These are phyloP conservation scores for Petrosia ficiformis DNA, from an alignment of 37 sponge, comb jelly and placozoan species.

Conservation along the genomic window DNA sequence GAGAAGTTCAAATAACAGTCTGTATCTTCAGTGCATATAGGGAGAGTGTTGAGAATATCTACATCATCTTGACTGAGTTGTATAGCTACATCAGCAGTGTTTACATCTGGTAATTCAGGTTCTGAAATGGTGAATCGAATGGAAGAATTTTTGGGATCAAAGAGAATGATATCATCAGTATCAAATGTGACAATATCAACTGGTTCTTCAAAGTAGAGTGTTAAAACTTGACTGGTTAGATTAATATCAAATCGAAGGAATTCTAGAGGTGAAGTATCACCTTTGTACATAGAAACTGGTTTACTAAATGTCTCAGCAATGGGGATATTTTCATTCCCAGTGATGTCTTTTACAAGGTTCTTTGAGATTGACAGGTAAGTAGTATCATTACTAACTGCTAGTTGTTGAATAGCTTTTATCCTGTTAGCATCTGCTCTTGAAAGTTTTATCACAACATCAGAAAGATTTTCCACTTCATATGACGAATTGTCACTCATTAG, in stretches of 20 bases:
- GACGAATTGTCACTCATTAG: constrained; percentile 5
- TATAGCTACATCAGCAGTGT: constrained; percentile 47
- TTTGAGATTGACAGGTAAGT: constrained; percentile 58
- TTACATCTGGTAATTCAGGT: constrained; percentile 14
- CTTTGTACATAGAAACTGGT: constrained; percentile 38
- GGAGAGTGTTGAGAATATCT: constrained; percentile 65
- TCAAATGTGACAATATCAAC: constrained; percentile 63
- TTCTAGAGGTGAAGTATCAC: constrained; percentile 51
- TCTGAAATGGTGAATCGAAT: constrained; percentile 28
- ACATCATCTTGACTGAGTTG: constrained; percentile 58
- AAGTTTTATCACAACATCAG: constrained; percentile 40
- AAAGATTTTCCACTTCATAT: constrained; percentile 15
- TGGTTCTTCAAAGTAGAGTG: constrained; percentile 81
- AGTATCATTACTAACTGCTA: constrained; percentile 60
- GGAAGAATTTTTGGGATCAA: constrained; percentile 29
- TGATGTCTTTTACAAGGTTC: constrained; percentile 55
- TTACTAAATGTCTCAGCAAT: constrained; percentile 20
- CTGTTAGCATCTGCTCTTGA: constrained; percentile 44
- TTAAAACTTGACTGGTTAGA: constrained; percentile 60
- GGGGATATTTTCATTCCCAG: constrained; percentile 25
- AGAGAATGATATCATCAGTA: constrained; percentile 57
- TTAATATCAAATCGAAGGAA: constrained; percentile 65
- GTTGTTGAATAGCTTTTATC: constrained; percentile 64
- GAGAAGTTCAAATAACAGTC: constrained; percentile 75
- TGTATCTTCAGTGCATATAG: constrained; percentile 41